Evolutionary conservation across 2,113 vertebrate genomes (phyloP), one percentile per base, ranked within the genome.

Genomic region (Macquaria australasica): DNA sequence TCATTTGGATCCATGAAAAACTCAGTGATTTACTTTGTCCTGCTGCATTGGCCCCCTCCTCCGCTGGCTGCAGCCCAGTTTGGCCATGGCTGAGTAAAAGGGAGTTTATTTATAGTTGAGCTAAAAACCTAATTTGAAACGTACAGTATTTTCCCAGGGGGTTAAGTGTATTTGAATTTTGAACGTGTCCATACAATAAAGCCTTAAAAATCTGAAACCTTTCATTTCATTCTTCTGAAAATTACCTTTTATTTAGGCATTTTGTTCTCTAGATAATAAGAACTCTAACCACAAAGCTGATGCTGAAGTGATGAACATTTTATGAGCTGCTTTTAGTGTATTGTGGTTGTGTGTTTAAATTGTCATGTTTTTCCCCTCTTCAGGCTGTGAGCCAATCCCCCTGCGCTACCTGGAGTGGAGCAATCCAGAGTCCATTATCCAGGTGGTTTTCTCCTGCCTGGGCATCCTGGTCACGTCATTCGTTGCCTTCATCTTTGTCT

Each of bases 391-490:
- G 86, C 95, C 95, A 16, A 97, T 99, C 87, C 93, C 96, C 15
- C 93, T 99, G 74, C 97, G 95, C 89, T 97, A 98, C 86, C 96
- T 99, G 50, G 96, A 98, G 88, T 99, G 98, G 98, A 97, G 97
- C 90, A 97, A 98, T 83, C 97, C 98, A 55, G 98, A 99, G 90
- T 98, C 98, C 82, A 97, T 99, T 75, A 97, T 97, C 87, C 98
- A 98, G 74, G 97, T 99, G 79, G 98, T 96, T 68, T 98, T 99
- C 89, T 97, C 98, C 90, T 99, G 97, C 91, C 73, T 99, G 90
- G 98, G 98, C 66, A 99, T 99, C 90, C 96, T 99, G 21, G 96
- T 98, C 81, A 99, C 98, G 23, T 97, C 98, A 81, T 99, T 99
- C 67, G 98, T 99, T 74, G 97, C 98, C 41, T 97, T 99, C 71